Evolutionary conservation across 2,113 vertebrate genomes (phyloP).

Genomic region (Melanostigma gelatinosum): DNA sequence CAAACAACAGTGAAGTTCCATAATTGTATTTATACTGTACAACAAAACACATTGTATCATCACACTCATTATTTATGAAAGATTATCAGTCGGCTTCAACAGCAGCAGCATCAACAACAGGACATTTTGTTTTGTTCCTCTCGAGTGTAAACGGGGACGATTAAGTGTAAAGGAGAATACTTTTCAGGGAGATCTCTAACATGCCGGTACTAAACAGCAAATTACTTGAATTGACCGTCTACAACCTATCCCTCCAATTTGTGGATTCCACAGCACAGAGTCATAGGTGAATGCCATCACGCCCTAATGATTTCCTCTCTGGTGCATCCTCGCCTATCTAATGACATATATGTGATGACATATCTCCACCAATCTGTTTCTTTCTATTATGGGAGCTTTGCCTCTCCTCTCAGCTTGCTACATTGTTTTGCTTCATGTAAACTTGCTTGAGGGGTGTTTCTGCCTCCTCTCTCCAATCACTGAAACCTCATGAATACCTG

Average conservation of each 20-base stretch:
- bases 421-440: neutral
- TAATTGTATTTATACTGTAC: neutral
- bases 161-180: neutral
- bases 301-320: constrained; percentile 15
- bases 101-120: neutral
- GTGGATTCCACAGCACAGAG: constrained; percentile 43
- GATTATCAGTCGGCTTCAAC: neutral
- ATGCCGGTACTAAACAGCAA: neutral
- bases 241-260: neutral
- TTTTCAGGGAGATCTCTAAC: neutral
- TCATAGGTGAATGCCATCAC: constrained; percentile 38
- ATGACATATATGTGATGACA: neutral
- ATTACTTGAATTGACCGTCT: constrained; percentile 2
- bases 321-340: neutral
- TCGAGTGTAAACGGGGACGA: neutral
- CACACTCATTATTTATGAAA: neutral
- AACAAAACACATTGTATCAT: neutral
- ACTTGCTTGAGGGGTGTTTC: neutral
- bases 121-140: neutral
- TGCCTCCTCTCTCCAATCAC: neutral
- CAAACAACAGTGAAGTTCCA: neutral
- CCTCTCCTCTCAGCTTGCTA: constrained; percentile 16
- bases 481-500: constrained; percentile 26
- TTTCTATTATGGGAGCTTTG: constrained; percentile 6
- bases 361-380: neutral